These are phyloP conservation scores for Enoplosus armatus DNA, from an alignment of 2,797 vertebrate species.

Conservation along the genomic window DNA sequence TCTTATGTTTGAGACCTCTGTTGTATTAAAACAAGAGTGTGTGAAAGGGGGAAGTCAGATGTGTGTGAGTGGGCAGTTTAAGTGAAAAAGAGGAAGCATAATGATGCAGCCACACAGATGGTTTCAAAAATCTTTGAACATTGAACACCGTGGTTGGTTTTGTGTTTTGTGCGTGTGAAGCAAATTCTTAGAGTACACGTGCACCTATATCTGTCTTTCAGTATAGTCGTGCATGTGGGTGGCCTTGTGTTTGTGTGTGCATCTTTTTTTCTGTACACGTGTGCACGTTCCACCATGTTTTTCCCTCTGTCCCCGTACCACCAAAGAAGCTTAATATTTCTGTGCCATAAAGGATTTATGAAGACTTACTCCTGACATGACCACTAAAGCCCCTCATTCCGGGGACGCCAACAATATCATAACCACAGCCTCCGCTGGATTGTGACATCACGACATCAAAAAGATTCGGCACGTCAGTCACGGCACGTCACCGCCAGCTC, in stretches of 20 bases:
- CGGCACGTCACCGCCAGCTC: conserved; percentile 80
- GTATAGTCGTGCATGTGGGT: conserved; percentile 20
- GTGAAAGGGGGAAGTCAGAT: not conserved
- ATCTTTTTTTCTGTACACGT: conserved; percentile 30
- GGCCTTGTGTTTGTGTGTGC: conserved; percentile 41
- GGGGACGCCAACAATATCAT: conserved; percentile 82
- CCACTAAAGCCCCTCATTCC: conserved; percentile 80
- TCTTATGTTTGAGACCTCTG: not conserved
- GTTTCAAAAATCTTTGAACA: conserved; percentile 4
- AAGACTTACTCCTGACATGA: conserved; percentile 85
- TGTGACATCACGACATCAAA: conserved; percentile 85
- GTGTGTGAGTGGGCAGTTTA: not conserved
- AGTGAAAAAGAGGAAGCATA: conserved; percentile 12
- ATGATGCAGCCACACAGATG: not conserved
- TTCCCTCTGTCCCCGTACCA: conserved; percentile 70
- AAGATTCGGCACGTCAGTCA: conserved; percentile 83
- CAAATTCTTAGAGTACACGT: conserved; percentile 1
- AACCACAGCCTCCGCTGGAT: conserved; percentile 77
- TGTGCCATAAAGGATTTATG: conserved; percentile 84
- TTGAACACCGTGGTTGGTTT: not conserved
- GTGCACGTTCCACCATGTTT: conserved; percentile 57
- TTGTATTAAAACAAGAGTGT: conserved; percentile 20
- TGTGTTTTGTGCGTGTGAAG: not conserved
- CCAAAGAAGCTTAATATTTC: conserved; percentile 85
- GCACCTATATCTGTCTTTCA: conserved; percentile 28